A percentile compares a stretch with the other conserved stretches of the same genome.
Evolutionary conservation across 2,797 vertebrate species (phyloP).

Genomic region (Sebastes iracundus): DNA sequence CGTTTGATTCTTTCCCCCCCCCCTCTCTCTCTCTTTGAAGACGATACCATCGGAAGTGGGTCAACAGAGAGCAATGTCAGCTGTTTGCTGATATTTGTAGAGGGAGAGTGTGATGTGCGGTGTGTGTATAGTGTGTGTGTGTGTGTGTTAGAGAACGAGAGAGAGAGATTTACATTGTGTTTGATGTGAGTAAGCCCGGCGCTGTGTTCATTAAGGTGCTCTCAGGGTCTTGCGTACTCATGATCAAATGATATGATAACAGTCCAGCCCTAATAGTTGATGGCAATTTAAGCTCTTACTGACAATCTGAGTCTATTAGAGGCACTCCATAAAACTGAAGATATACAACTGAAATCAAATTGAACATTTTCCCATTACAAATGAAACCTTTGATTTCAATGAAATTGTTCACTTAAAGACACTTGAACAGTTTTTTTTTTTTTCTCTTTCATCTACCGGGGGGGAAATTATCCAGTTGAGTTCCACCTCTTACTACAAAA

Average conservation of each 20-base stretch:
- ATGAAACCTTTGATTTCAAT: constrained; percentile 56
- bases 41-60: constrained; percentile 72
- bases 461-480: constrained; percentile 7
- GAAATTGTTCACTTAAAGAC: constrained; percentile 38
- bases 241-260: constrained; percentile 72
- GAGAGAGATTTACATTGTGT: constrained; percentile 55
- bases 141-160: neutral
- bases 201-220: constrained; percentile 68
- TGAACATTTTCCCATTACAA: constrained; percentile 27
- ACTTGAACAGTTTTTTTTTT: neutral
- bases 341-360: constrained; percentile 48
- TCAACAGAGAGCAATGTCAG: constrained; percentile 74
- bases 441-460: constrained; percentile 8
- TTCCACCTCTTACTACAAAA: constrained; percentile 11
- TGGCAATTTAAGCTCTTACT: constrained; percentile 67
- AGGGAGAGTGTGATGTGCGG: constrained; percentile 22
- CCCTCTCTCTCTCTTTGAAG: constrained; percentile 56
- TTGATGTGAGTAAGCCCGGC: constrained; percentile 62
- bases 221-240: constrained; percentile 39
- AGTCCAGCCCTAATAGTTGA: constrained; percentile 59
- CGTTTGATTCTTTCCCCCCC: constrained; percentile 8
- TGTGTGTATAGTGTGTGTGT: constrained; percentile 1
- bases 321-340: constrained; percentile 46
- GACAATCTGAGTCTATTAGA: constrained; percentile 65
- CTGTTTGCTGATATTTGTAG: constrained; percentile 69